Base-by-base conservation (phyloP, 2,888 invertebrate genomes). In the Heterodera filipjevi region DNA sequence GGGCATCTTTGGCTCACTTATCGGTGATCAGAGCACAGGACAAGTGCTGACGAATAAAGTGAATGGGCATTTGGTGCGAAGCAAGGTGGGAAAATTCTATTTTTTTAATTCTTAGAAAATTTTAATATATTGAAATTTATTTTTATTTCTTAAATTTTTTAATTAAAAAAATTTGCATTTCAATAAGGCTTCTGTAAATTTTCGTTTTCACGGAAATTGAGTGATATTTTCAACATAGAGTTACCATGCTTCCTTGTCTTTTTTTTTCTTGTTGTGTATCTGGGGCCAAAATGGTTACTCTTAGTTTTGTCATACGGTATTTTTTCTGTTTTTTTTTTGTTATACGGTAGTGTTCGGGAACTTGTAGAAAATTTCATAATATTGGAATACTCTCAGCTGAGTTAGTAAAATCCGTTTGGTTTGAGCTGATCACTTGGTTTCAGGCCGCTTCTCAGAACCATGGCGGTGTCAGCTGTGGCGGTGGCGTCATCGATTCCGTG, bases 1-100 rank as follows among this genome's bases (percentile, higher is more conserved):
- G 75, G 98, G 99, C 35, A 94, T 98, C 85, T 99, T 94, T 90
- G 98, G 99, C 59, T 81, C 77, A 35, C 46, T 39, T 19, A 49
- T 74, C 39, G 71, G 33, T 12, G 77, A 70, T 39, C 44, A 27
- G 12, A 16, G 70, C 16, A 81, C 75, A 44, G 19, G 19, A 8
- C 81, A 82, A 33, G 87, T 72, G 30, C 2, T 72, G 32, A 30
- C 30, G 32, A 72, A 72, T 32, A 35, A 30, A 39, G 35, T 72
- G 16, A 32, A 72, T 32, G 72, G 72, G 32, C 59, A 72, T 22
- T 22, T 72, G 6, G 33, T 72, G 30, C 44, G 44, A 32, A 72
- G 72, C 22, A 72, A 72, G 39, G 72, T 72, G 8, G 12, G 39
- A 46, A 27, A n/a, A n/a, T n/a, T n/a, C n/a, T n/a, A n/a, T n/a